Percentiles rank a stretch among this genome's conserved stretches.
These are phyloP conservation scores for Chromoteleia sp. DNA, from an alignment of 2,888 invertebrate species.

Conservation along the genomic window DNA sequence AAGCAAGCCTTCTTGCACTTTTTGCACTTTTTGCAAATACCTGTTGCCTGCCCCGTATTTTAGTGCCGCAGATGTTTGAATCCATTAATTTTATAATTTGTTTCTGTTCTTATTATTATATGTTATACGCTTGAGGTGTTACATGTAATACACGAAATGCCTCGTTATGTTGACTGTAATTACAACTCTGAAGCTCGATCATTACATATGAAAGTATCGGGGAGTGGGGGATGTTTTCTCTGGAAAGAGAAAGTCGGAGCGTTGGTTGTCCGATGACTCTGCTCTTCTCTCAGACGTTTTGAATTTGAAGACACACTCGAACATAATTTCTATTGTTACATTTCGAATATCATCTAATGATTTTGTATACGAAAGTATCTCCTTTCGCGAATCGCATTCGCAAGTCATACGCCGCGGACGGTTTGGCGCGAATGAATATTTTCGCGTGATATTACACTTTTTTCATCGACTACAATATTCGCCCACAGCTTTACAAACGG, in stretches of 20 bases:
- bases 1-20: no score
- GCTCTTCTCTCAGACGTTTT: slow-evolving; percentile 34
- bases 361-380: not conserved
- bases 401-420: not conserved
- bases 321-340: slow-evolving; percentile 46
- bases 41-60: slow-evolving; percentile 33
- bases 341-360: slow-evolving; percentile 36
- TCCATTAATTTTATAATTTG: slow-evolving; percentile 50
- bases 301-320: slow-evolving; percentile 32
- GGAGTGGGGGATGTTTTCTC: slow-evolving; percentile 60
- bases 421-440: not conserved
- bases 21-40: slow-evolving; percentile 33
- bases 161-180: slow-evolving; percentile 64
- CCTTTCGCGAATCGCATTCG: not conserved
- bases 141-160: slow-evolving; percentile 64
- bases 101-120: slow-evolving; percentile 48
- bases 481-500: no score
- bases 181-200: slow-evolving; percentile 56
- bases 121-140: slow-evolving; percentile 58
- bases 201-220: slow-evolving; percentile 63
- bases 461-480: no score
- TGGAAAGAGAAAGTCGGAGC: slow-evolving; percentile 67
- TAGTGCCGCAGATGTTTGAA: slow-evolving; percentile 19
- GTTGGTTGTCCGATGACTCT: slow-evolving; percentile 57
- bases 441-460: not conserved